A percentile compares a stretch with the other conserved stretches of the same genome.
phyloP scores from a whole-genome alignment of 1,140 invertebrate genomes.

The Scaptomyza hsui region DNA sequence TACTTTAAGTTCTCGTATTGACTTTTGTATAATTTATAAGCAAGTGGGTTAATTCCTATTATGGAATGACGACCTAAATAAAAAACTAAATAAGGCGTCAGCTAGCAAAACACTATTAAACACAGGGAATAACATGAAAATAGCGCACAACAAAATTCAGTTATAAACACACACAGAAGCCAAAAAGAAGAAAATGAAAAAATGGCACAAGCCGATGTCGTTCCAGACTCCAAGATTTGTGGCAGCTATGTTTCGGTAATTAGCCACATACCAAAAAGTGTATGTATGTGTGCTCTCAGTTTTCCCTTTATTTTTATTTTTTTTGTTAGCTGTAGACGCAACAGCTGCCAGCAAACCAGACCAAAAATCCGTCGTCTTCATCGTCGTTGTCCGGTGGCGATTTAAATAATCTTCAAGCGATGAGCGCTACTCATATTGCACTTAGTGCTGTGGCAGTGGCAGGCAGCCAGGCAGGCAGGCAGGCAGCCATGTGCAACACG shows the following conservation, averaged over 20 bases:
- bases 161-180: conserved; percentile 51
- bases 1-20: neutral
- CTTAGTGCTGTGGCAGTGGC: conserved; percentile 64
- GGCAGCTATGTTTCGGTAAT: conserved; percentile 25
- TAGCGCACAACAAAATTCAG: conserved; percentile 26
- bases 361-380: neutral
- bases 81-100: conserved; percentile 42
- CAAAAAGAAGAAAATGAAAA: too few relatives aligned
- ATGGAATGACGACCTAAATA: conserved; percentile 16
- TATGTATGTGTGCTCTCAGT: neutral
- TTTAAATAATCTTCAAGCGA: conserved; percentile 70
- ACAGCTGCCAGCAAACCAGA: conserved; percentile 24
- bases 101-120: conserved; percentile 15
- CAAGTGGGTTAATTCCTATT: conserved; percentile 38
- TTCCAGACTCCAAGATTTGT: conserved; percentile 1
- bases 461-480: conserved; percentile 17
- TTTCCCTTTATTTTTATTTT: neutral
- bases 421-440: conserved; percentile 79
- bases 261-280: conserved; percentile 23
- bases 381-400: conserved; percentile 39
- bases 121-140: conserved; percentile 7
- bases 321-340: neutral
- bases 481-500: conserved; percentile 72
- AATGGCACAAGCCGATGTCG: conserved; percentile 31
- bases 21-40: neutral